These are phyloP conservation scores for Pomatorhinus ruficollis DNA, from an alignment of 2,113 vertebrate genomes.

Conservation along the genomic window DNA sequence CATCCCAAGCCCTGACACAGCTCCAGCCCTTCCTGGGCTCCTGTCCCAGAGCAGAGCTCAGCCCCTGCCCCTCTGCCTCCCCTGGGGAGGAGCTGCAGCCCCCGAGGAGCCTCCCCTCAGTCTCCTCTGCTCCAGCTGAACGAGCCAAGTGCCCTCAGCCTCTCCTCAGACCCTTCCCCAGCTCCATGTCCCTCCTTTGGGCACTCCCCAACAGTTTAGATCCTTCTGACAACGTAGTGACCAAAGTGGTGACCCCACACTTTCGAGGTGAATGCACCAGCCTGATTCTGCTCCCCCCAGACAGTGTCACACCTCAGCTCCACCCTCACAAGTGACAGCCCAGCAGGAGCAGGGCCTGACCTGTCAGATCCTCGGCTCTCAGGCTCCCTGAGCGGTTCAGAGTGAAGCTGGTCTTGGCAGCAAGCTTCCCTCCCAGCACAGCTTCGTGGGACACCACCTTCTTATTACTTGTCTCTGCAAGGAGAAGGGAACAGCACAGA, in stretches of 20 bases:
- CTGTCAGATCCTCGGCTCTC: constrained; percentile 85
- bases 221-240: accelerated
- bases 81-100: not conserved
- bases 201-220: not conserved
- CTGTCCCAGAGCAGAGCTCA: not conserved
- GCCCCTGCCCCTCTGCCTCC: not conserved
- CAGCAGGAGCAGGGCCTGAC: constrained; percentile 66
- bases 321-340: not conserved
- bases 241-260: accelerated
- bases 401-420: constrained; percentile 93
- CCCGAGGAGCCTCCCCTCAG: not conserved
- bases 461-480: constrained; percentile 78
- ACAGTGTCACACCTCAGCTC: not conserved
- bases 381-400: constrained; percentile 85
- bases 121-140: not conserved
- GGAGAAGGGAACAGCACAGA: not conserved
- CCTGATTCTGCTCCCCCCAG: not conserved
- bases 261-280: not conserved
- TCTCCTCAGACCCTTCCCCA: not conserved
- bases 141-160: not conserved
- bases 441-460: constrained; percentile 89
- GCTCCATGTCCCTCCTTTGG: not conserved
- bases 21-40: not conserved
- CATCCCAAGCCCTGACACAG: not conserved
- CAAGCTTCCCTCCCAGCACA: constrained; percentile 89